Conservation (phyloP, 2,797 vertebrate genomes). For the Linurgus olivaceus region DNA sequence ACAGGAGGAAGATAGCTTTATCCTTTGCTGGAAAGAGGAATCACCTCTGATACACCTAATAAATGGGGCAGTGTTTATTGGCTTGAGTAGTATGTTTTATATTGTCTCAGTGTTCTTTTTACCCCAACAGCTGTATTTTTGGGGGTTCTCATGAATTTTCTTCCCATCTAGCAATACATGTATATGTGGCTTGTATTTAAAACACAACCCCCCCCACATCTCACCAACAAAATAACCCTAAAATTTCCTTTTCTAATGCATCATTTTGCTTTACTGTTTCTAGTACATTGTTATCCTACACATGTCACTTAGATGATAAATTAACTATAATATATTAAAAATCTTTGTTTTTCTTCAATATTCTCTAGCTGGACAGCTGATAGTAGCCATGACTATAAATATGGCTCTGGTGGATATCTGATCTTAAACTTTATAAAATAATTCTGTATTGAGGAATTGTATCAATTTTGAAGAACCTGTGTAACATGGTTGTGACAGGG, state of each 20-base stretch:
- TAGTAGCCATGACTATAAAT: slow-evolving; percentile 85
- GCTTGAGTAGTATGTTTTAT: neutral
- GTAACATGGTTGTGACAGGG: slow-evolving; percentile 16
- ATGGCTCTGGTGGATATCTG: slow-evolving; percentile 77
- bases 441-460: slow-evolving; percentile 66
- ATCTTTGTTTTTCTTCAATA: slow-evolving; percentile 79
- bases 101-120: neutral
- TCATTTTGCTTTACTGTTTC: slow-evolving; percentile 71
- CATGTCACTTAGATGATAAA: slow-evolving; percentile 83
- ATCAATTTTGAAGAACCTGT: slow-evolving; percentile 66
- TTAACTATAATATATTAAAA: slow-evolving; percentile 82
- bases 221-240: neutral
- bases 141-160: slow-evolving; percentile 17
- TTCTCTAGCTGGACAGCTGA: slow-evolving; percentile 80
- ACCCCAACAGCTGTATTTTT: slow-evolving; percentile 2
- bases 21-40: neutral
- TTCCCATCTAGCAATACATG: neutral
- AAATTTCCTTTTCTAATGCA: slow-evolving; percentile 67
- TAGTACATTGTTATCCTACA: slow-evolving; percentile 68
- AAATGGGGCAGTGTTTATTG: neutral
- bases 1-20: neutral
- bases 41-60: neutral
- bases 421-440: slow-evolving; percentile 79
- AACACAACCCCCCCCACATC: neutral
- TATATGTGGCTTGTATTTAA: slow-evolving; percentile 27